Conservation (phyloP, 2,797 vertebrate genomes). For the Cottoperca gobio region DNA sequence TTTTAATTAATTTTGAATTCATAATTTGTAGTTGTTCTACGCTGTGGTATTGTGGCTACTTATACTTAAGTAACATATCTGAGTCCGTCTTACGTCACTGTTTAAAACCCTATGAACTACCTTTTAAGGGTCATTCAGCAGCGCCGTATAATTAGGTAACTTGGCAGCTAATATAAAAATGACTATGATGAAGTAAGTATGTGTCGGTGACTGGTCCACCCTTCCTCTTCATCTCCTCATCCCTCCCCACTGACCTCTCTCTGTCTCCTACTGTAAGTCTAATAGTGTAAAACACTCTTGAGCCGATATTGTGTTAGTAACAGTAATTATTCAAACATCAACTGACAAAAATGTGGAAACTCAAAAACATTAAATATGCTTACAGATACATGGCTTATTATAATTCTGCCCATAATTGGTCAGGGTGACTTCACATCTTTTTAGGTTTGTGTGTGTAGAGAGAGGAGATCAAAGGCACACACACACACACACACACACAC, state of each 20-base stretch:
- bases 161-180: conserved; percentile 40
- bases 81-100: not conserved
- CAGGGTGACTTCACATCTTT: no score
- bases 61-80: not conserved
- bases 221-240: conserved; percentile 64
- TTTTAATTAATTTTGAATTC: no score
- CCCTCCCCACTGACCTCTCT: conserved; percentile 49
- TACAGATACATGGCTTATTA: no score
- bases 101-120: not conserved
- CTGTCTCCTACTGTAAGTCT: conserved; percentile 2
- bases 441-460: conserved; percentile 28
- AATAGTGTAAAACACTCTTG: conserved; percentile 15
- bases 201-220: conserved; percentile 51
- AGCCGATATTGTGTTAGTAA: not conserved
- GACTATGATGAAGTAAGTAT: conserved; percentile 40
- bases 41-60: not conserved
- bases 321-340: not conserved
- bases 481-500: conserved; percentile 1
- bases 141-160: conserved; percentile 26
- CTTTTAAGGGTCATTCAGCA: not conserved
- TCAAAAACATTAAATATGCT: not conserved
- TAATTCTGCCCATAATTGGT: no score
- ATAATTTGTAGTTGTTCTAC: not conserved
- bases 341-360: not conserved
- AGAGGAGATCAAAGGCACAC: conserved; percentile 21